Base-by-base conservation (phyloP, 1,140 invertebrate species). In the Hylaeus anthracinus region DNA sequence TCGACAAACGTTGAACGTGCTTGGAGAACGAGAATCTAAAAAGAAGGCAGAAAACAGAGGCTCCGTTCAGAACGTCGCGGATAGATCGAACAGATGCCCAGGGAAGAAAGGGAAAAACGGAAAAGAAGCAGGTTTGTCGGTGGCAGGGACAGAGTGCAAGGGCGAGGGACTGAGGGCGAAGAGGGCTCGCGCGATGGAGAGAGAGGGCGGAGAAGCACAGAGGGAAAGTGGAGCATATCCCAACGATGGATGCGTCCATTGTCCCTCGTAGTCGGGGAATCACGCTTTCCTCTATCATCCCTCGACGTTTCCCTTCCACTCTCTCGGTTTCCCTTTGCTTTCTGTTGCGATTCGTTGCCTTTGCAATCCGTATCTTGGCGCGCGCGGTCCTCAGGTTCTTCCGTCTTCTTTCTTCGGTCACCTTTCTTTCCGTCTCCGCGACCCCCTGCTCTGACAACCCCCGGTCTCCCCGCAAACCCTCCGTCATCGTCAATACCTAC, bases 41-140 rank as follows among this genome's bases (percentile, higher is more conserved):
- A 48, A 8, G 5, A 45, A 51, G 51, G 39, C 39, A 26, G 58
- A 81, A 39, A 51, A 51, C 51, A 9, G 51, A 9, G 2, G 10
- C 45, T 9, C 8, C 8, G 51, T 9, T 6, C 8, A 51, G 8
- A 9, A 6, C 58, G 71, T 72, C 43, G 73, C 51, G 56, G 72
- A 82, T 77, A 78, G 70, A 58, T 51, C 37, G 69, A 60, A 60
- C 15, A 8, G 3, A 5, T 2, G n/a, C n/a, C 6, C 55, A 5
- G 6, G 55, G n/a, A 4, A 45, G 37, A 45, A 43, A 45, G 41
- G 63, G 63, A 37, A 65, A 48, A 45, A 43, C 45, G 14, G 43
- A 48, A 66, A n/a, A 15, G 63, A 45, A n/a, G 45, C 41, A 2
- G 43, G 63, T 45, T 65, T 53, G 55, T 77, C 79, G 51, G 69